These are phyloP conservation scores for Drosophila neutralis DNA, from an alignment of 2,888 invertebrate species.

Conservation along the genomic window DNA sequence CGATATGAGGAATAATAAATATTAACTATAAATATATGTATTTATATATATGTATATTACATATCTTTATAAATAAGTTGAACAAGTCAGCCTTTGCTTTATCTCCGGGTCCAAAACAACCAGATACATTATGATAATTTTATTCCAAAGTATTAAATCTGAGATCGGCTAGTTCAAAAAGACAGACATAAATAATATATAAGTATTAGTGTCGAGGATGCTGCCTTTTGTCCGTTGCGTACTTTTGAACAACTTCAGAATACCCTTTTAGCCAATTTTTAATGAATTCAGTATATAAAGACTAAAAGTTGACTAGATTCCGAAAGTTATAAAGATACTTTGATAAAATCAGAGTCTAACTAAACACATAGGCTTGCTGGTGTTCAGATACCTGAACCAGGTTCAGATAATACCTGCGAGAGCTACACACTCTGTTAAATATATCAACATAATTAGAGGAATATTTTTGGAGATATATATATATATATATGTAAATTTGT, in stretches of 20 bases:
- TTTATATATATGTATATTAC: neutral
- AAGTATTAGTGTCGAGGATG: neutral
- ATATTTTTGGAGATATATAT: conserved; percentile 1
- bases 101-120: neutral
- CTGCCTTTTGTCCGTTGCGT: neutral
- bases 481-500: neutral
- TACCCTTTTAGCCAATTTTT: neutral
- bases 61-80: neutral
- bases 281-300: neutral
- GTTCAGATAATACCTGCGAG: neutral
- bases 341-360: neutral
- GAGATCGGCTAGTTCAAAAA: neutral
- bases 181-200: neutral
- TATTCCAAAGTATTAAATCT: neutral
- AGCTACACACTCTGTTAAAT: neutral
- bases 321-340: neutral
- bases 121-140: neutral
- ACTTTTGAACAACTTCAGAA: neutral
- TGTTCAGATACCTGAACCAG: too few relatives aligned
- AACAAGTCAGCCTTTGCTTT: neutral
- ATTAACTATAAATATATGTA: conserved; percentile 1
- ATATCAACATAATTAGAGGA: neutral
- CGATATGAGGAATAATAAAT: conserved; percentile 11
- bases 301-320: neutral
- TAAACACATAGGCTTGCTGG: too few relatives aligned